Evolutionary conservation across 2,113 vertebrate species (phyloP).

Genomic region (Antennarius striatus): DNA sequence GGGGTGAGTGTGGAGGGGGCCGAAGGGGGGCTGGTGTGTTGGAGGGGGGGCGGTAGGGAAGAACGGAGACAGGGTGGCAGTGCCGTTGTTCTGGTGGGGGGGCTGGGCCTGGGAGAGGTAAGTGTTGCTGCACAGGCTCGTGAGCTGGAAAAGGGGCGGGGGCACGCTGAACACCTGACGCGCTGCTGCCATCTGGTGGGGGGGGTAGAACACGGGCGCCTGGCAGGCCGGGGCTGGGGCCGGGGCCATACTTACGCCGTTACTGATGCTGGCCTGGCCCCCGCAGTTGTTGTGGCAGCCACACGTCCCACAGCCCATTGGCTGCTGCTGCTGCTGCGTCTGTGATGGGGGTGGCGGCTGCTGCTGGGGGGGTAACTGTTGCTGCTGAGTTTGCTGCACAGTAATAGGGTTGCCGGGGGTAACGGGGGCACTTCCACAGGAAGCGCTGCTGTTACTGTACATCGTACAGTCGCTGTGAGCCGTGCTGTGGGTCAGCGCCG

Average conservation of each 20-base stretch:
- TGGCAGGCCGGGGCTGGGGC: constrained; percentile 64
- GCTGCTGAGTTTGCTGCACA: constrained; percentile 73
- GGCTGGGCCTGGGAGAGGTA: constrained; percentile 93
- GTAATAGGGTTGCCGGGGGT: constrained; percentile 55
- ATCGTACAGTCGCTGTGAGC: constrained; percentile 88
- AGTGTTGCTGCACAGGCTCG: constrained; percentile 90
- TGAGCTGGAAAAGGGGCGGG: constrained; percentile 85
- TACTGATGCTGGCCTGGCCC: constrained; percentile 42
- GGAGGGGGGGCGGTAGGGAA: constrained; percentile 83
- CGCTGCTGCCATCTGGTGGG: constrained; percentile 80
- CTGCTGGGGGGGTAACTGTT: constrained; percentile 75
- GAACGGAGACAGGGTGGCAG: constrained; percentile 85
- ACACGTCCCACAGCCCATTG: constrained; percentile 86
- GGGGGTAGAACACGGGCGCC: constrained; percentile 84
- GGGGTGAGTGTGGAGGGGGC: constrained; percentile 81
- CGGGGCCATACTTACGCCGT: not conserved
- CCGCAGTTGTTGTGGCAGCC: constrained; percentile 92
- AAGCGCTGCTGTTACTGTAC: constrained; percentile 83
- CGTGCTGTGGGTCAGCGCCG: constrained; percentile 89
- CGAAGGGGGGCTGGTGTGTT: constrained; percentile 74
- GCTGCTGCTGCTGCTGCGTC: constrained; percentile 80
- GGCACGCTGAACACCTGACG: constrained; percentile 89
- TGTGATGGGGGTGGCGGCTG: constrained; percentile 69
- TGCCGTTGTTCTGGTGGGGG: constrained; percentile 89
- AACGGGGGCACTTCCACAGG: constrained; percentile 74